A percentile compares a stretch with the other conserved stretches of the same genome.
Evolutionary conservation across 1,140 invertebrate genomes (phyloP).

Genomic region (Caenorhabditis brenneri): DNA sequence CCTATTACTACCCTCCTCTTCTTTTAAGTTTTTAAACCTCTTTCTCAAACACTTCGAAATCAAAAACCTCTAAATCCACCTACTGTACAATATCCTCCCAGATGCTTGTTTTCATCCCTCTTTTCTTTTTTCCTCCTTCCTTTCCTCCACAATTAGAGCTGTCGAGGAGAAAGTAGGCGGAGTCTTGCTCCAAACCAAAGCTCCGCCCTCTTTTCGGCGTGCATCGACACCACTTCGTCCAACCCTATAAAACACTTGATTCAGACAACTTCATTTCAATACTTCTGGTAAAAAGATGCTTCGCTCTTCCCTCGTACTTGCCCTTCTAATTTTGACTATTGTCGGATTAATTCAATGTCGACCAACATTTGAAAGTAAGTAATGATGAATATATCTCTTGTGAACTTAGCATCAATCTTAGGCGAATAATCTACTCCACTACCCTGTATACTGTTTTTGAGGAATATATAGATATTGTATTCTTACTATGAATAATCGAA

Average conservation of each 20-base stretch:
- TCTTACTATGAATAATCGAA: too few species aligned
- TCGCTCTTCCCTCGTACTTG: neutral
- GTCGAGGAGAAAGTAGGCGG: neutral
- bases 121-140: neutral
- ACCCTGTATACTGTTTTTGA: too few species aligned
- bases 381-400: too few species aligned
- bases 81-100: neutral
- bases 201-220: neutral
- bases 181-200: neutral
- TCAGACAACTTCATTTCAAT: constrained; percentile 1
- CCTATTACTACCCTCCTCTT: neutral
- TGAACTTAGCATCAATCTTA: too few species aligned
- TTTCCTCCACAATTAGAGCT: neutral
- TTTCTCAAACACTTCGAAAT: neutral
- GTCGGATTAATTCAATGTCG: constrained; percentile 13
- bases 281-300: neutral
- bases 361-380: neutral
- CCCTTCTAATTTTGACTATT: constrained; percentile 13
- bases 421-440: too few species aligned
- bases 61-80: neutral
- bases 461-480: too few species aligned
- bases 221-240: neutral
- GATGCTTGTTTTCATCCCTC: neutral
- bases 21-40: neutral
- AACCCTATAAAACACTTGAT: constrained; percentile 22